Base-by-base conservation (phyloP, 2,888 invertebrate genomes). In the Thysanoteuthis rhombus region DNA sequence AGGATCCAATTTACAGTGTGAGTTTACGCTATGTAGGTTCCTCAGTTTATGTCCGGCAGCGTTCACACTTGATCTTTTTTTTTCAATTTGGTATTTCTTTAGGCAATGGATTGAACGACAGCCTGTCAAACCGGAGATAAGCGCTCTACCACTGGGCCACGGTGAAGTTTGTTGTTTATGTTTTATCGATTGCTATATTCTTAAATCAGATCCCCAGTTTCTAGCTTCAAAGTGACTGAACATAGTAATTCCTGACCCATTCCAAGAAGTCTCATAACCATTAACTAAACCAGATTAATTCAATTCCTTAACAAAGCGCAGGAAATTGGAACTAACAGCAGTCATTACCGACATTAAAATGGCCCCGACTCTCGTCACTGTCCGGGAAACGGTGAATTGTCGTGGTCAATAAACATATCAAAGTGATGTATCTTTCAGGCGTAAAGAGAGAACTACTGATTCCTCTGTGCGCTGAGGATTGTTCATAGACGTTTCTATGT, bases 221-320 rank as follows among this genome's bases (percentile, higher is more conserved):
- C 75, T 25, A n/a, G n/a, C n/a, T 75, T 75, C 75, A 75, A 75
- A 75, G n/a, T 75, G 75, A n/a, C 36, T 36, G n/a, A 36, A 75
- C 75, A 75, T 36, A n/a, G n/a, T 75, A n/a, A n/a, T 16, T 75
- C n/a, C n/a, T n/a, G 75, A 75, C 25, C 75, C 75, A 75, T 25
- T 36, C n/a, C n/a, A n/a, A 75, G n/a, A 75, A n/a, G 75, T 75
- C 10, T 75, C n/a, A 75, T 75, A 75, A 75, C n/a, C n/a, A 75
- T 75, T 75, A 75, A 75, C 75, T 75, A n/a, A 75, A 75, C 75
- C n/a, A 75, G 75, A 75, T 75, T 75, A 75, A 75, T 75, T 75
- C 75, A 75, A 75, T 75, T 75, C 12, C 75, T 52, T 16, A 58
- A n/a, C n/a, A 75, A 75, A 75, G 75, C n/a, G 75, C 75, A 75